Evolutionary conservation across 2,888 invertebrate species (phyloP), one percentile per base, ranked within the genome.

Genomic region (Prosopocoilus inquinatus): DNA sequence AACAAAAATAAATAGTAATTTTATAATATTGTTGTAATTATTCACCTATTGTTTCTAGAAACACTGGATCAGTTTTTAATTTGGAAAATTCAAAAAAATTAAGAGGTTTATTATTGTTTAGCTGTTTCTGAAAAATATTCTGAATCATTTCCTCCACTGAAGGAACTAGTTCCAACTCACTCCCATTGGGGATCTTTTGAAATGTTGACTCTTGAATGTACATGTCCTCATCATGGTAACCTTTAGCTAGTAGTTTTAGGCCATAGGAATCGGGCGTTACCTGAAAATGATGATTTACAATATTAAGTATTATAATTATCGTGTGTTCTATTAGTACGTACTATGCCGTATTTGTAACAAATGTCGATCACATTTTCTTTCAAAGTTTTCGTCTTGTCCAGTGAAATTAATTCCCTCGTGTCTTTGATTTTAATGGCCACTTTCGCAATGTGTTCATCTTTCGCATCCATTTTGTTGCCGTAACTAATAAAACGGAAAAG

Each of bases 1-100:
- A 32, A 47, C n/a, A 32, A 20, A 12, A 12, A 15, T 12, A 5
- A 12, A 15, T 12, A 5, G 1, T 38, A 41, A 28, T n/a, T 20
- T 9, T n/a, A n/a, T n/a, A n/a, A n/a, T n/a, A 35, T 47, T 52
- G 13, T 11, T 9, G n/a, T 16, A 15, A 8, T 46, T n/a, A 62
- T 54, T 60, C 61, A 74, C 74, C 71, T 50, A 75, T 58, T 53
- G 68, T 66, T 55, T 70, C 70, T n/a, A 75, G 69, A 60, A 75
- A 75, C 44, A 66, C 70, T 0, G 66, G 65, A 61, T 75, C 75
- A 9, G 64, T 60, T 11, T 71, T 68, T 13, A 72, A 57, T 50
- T 69, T 65, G 9, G 58, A 57, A 8, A 75, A 58, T 20, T 70
- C 67, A 4, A 70, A 62, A 52, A 71, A 73, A 35, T 44, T 46